phyloP scores from a whole-genome alignment of 2,797 vertebrate genomes.

The Trachops cirrhosus region DNA sequence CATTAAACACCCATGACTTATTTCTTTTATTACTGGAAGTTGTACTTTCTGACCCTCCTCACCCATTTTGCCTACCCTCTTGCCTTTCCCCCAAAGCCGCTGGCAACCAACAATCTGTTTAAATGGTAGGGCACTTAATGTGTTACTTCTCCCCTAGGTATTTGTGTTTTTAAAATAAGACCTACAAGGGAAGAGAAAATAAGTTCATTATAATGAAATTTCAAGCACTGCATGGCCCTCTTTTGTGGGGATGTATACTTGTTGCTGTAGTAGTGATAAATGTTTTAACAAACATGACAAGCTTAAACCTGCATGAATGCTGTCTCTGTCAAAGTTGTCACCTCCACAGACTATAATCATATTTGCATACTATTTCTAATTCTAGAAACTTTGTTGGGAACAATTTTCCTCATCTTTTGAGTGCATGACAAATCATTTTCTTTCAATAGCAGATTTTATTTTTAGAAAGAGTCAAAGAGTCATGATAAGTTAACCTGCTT shows the following conservation, averaged over 20 bases:
- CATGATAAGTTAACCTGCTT: background rate
- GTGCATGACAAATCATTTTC: background rate
- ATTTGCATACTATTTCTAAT: background rate
- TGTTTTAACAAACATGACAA: background rate
- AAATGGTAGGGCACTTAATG: background rate
- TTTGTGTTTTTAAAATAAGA: background rate
- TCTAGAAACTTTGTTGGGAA: background rate
- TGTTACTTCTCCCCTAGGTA: background rate
- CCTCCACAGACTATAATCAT: background rate
- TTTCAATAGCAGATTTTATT: background rate
- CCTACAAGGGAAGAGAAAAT: background rate
- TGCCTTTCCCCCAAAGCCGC: background rate
- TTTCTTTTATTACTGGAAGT: background rate
- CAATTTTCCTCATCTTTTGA: background rate
- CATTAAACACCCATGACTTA: background rate
- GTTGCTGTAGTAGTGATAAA: background rate
- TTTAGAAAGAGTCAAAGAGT: slow-evolving; percentile 30
- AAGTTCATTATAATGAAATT: background rate
- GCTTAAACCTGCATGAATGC: background rate
- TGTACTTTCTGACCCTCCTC: background rate
- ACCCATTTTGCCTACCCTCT: background rate
- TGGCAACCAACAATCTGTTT: background rate
- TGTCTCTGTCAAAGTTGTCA: background rate
- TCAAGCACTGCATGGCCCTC: background rate
- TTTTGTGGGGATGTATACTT: background rate